Conservation (phyloP, 2,888 invertebrate genomes). For the Mesopsocus fuscifrons region DNA sequence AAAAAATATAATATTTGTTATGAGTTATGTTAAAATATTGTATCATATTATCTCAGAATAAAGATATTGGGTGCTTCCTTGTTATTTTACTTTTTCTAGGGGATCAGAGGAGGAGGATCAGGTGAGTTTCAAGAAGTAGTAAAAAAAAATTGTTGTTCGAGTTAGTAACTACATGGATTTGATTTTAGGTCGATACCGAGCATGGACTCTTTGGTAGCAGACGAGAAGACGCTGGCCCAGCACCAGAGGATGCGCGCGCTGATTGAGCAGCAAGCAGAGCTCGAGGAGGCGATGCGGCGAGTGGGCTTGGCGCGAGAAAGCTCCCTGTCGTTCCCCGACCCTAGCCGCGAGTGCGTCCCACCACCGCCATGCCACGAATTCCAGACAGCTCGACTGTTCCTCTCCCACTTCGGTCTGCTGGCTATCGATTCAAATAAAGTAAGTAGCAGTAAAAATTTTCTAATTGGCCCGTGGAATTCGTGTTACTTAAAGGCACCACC, state of each 20-base stretch:
- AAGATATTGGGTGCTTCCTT: no score
- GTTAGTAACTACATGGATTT: no score
- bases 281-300: conserved; percentile 21
- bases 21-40: no score
- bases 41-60: no score
- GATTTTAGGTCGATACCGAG: conserved; percentile 77
- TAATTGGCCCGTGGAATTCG: no score
- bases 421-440: conserved; percentile 35
- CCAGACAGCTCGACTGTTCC: conserved; percentile 83
- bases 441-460: conserved; percentile 12
- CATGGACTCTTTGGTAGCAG: conserved; percentile 53
- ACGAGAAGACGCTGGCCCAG: conserved; percentile 28
- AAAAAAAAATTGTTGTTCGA: no score
- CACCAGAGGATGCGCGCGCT: conserved; percentile 26
- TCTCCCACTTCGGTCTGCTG: conserved; percentile 90
- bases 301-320: conserved; percentile 7
- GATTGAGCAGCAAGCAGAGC: conserved; percentile 21
- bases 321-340: conserved; percentile 21
- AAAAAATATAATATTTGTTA: no score
- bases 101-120: no score
- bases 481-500: no score
- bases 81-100: no score
- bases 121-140: no score
- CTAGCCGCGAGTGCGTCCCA: conserved; percentile 44
- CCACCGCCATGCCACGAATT: conserved; percentile 78